Evolutionary conservation across 2,888 invertebrate genomes (phyloP), one percentile per base, ranked within the genome.

Genomic region (Syritta pipiens): DNA sequence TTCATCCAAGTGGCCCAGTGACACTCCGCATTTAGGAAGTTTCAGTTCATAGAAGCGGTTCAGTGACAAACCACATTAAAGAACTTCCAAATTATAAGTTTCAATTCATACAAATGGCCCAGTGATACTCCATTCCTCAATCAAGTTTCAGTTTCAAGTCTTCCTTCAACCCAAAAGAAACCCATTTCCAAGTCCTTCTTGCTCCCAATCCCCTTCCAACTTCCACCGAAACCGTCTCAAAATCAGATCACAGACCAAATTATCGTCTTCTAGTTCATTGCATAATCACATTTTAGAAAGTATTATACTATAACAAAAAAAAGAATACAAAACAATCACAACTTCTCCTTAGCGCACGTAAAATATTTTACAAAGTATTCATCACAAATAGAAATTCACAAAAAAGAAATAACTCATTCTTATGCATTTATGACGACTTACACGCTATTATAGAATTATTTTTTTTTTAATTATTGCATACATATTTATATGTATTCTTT

Each of bases 391-490:
- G 6, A 12, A 22, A 55, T 48, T 48, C 17, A 30, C 10, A 51
- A 67, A 62, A 32, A 2, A 51, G 7, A 44, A 42, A 7, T 26
- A 55, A 53, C 3, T 68, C 40, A 68, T 62, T 69, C 32, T 9
- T 62, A 63, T 59, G 69, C 63, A 76, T 63, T 69, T 63, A 63
- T n/a, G 10, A 19, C 32, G 14, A 49, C 44, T 24, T 68, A 68
- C 26, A 55, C 17, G 19, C 10, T n/a, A 30, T 17, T 42, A 53
- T 22, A 22, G 19, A 14, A 14, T 3, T 19, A 19, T 5, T 44
- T 17, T 37, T 49, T 28, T 63, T 22, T 49, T 49, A 49, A n/a
- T n/a, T n/a, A n/a, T n/a, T n/a, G n/a, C n/a, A 40, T 40, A 55
- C 40, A 40, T 44, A 46, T 22, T 46, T 46, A n/a, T 46, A 46